Percentiles rank a stretch among this genome's conserved stretches.
Conservation (phyloP, 64 coral and sea anemone genomes). For the Porites lutea region DNA sequence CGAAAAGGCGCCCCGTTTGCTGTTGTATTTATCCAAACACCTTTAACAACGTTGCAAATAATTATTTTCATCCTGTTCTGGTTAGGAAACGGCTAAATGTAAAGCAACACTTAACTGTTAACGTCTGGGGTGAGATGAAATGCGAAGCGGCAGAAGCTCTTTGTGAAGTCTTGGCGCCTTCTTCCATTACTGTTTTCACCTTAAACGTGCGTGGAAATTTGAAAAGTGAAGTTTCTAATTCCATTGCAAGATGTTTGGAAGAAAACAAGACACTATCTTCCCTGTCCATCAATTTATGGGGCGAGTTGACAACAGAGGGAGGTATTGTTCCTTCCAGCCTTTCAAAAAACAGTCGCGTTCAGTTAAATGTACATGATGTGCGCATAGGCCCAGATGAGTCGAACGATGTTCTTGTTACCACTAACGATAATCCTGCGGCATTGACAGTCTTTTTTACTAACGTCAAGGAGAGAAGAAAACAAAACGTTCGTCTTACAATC, state of each 20-base stretch:
- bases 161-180: not conserved
- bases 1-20: not conserved
- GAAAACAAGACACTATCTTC: not conserved
- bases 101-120: not conserved
- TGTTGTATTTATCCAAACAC: not conserved
- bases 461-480: no score
- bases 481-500: no score
- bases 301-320: not conserved
- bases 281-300: not conserved
- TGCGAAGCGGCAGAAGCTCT: not conserved
- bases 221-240: not conserved
- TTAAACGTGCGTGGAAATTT: not conserved
- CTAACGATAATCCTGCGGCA: no score
- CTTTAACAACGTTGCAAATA: not conserved
- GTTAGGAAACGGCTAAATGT: not conserved
- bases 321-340: not conserved
- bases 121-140: not conserved
- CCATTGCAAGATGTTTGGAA: not conserved
- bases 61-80: not conserved
- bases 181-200: not conserved
- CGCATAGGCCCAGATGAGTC: no score
- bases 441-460: no score
- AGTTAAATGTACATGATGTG: no score
- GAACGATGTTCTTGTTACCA: no score
- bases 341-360: not conserved